These are phyloP conservation scores for Chascanopsetta lugubris DNA, from an alignment of 2,113 vertebrate species.

Conservation along the genomic window DNA sequence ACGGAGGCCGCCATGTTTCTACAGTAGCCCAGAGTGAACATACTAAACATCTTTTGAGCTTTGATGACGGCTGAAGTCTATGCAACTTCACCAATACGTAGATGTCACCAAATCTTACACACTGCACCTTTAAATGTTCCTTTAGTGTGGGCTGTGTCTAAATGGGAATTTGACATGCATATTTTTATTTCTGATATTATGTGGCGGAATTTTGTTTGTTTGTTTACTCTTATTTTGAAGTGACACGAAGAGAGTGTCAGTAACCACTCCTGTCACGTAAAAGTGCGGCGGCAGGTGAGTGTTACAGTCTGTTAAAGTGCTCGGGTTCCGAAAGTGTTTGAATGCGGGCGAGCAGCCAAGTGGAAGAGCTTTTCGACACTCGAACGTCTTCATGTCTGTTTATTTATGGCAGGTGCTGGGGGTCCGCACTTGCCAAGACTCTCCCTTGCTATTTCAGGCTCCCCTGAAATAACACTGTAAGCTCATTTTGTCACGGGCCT, in stretches of 20 bases:
- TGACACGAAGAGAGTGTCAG: background rate
- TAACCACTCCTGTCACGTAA: constrained; percentile 15
- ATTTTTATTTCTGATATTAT: no score
- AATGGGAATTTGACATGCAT: no score
- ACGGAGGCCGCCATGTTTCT: no score
- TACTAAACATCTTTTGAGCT: no score
- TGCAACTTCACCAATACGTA: no score
- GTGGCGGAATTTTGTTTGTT: constrained; percentile 6
- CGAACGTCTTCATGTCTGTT: constrained; percentile 53
- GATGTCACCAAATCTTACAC: no score
- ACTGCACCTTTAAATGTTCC: no score
- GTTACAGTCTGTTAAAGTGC: constrained; percentile 40
- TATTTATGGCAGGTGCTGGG: constrained; percentile 61
- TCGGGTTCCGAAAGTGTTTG: constrained; percentile 31
- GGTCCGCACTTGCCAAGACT: constrained; percentile 59
- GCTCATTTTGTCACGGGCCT: constrained; percentile 43
- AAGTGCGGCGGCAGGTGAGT: constrained; percentile 48
- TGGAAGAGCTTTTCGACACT: constrained; percentile 48
- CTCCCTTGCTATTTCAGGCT: constrained; percentile 61
- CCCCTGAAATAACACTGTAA: constrained; percentile 55
- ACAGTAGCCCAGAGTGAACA: no score
- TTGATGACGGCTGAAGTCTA: no score
- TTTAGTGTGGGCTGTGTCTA: no score
- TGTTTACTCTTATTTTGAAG: background rate
- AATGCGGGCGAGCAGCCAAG: constrained; percentile 49